phyloP scores from a whole-genome alignment of 2,113 vertebrate genomes.

The Tenrec ecaudatus region DNA sequence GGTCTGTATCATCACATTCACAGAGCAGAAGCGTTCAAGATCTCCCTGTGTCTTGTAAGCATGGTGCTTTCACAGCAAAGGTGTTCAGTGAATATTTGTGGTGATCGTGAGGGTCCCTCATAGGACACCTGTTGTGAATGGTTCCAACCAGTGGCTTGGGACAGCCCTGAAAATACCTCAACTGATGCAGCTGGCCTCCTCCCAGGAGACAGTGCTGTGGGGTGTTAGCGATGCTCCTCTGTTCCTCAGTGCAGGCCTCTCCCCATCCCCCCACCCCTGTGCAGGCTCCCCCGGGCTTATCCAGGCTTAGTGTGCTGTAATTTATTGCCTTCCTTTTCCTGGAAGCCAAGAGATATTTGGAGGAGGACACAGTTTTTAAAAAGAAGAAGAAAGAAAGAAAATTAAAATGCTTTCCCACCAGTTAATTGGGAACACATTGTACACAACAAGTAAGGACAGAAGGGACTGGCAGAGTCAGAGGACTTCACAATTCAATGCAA shows the following conservation, averaged over 20 bases:
- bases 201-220: neutral
- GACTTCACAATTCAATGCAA: neutral
- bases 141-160: neutral
- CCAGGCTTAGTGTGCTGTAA: neutral
- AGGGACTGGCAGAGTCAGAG: neutral
- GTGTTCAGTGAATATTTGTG: no score
- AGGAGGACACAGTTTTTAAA: neutral
- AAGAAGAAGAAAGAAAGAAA: neutral
- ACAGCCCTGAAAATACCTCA: neutral
- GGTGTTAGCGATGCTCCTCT: neutral
- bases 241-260: neutral
- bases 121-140: no score
- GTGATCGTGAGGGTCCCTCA: no score
- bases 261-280: neutral
- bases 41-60: no score
- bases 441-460: neutral
- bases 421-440: slow-evolving; percentile 41
- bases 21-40: no score
- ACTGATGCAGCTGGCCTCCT: neutral
- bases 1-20: no score
- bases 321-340: slow-evolving; percentile 36
- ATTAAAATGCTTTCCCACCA: neutral
- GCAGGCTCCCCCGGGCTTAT: neutral
- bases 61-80: no score
- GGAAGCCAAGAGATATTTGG: slow-evolving; percentile 22